Evolutionary conservation across 2,797 vertebrate genomes (phyloP).

Genomic region (Zenarchopterus dispar): DNA sequence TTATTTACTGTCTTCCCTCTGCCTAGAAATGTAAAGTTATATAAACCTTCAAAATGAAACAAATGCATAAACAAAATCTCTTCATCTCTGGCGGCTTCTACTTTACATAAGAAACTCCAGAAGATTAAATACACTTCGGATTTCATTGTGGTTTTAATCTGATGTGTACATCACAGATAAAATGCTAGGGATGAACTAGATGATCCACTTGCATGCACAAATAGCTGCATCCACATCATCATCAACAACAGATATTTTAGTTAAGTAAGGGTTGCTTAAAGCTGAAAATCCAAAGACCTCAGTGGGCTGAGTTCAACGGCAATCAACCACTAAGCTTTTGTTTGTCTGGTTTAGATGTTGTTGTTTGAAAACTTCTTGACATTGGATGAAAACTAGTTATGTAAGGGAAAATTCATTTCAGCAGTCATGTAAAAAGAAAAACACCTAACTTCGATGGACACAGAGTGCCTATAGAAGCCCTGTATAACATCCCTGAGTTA

Average conservation of each 20-base stretch:
- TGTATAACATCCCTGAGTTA: too few species aligned
- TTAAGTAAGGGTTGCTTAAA: conserved; percentile 36
- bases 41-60: conserved; percentile 50
- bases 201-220: conserved; percentile 22
- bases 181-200: conserved; percentile 39
- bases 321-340: conserved; percentile 50
- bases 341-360: conserved; percentile 23
- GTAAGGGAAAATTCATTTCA: conserved; percentile 25
- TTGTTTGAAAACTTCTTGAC: conserved; percentile 12
- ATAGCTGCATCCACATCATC: conserved; percentile 37
- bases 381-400: conserved; percentile 11
- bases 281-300: conserved; percentile 47
- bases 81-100: conserved; percentile 39
- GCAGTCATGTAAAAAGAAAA: too few species aligned
- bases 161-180: conserved; percentile 45
- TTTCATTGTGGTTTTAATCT: conserved; percentile 63
- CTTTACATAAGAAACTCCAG: conserved; percentile 31
- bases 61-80: conserved; percentile 20
- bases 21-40: conserved; percentile 26
- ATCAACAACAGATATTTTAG: conserved; percentile 36
- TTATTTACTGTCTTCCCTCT: neutral
- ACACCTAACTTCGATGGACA: too few species aligned
- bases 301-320: conserved; percentile 37
- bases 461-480: too few species aligned
- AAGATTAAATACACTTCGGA: conserved; percentile 44